Evolutionary conservation across 2,797 vertebrate species (phyloP), one percentile per base, ranked within the genome.

Genomic region (Melanitta fusca): DNA sequence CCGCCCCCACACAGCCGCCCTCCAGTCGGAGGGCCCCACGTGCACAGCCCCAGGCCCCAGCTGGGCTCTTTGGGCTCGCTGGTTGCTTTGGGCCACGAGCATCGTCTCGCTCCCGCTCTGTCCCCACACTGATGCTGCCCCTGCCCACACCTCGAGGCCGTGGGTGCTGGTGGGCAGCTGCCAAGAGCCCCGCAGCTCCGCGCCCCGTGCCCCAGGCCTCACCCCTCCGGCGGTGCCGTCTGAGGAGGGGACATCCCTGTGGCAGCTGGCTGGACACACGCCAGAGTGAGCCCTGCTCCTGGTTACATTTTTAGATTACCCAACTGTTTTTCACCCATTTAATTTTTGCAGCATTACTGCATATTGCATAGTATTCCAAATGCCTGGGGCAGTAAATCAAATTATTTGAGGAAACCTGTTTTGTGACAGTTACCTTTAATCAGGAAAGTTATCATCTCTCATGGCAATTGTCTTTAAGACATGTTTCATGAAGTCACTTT

Each of bases 301-400:
- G 83, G 90, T 95, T 86, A 27, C 73, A 78, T 88, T 95, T 94
- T 88, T 80, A 3, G 4, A 68, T 39, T 65, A 66, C 43, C 91
- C 95, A 91, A 86, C 78, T 80, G 32, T 1, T 93, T 92, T 95
- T 88, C 94, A 96, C 80, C 73, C 78, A 9, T 86, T 91, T 91
- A 84, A 96, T 93, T 91, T 92, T 62, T 60, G 47, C 78, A 47
- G 61, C 80, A 78, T 92, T 84, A 74, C 69, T 60, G 86, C 28
- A 8, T 28, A 64, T 20, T 36, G 88, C 78, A 70, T 54, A 66
- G 91, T 93, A 92, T 92, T 92, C 95, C 91, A 84, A 74, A 66
- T 53, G 83, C 70, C 47, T 43, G 11, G 70, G 91, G 70, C 45
- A 93, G 89, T 69, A 81, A 95, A 93, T 88, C 58, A 81, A 65